These are phyloP conservation scores for Cyaniris semiargus DNA, from an alignment of 2,888 invertebrate genomes.

Conservation along the genomic window DNA sequence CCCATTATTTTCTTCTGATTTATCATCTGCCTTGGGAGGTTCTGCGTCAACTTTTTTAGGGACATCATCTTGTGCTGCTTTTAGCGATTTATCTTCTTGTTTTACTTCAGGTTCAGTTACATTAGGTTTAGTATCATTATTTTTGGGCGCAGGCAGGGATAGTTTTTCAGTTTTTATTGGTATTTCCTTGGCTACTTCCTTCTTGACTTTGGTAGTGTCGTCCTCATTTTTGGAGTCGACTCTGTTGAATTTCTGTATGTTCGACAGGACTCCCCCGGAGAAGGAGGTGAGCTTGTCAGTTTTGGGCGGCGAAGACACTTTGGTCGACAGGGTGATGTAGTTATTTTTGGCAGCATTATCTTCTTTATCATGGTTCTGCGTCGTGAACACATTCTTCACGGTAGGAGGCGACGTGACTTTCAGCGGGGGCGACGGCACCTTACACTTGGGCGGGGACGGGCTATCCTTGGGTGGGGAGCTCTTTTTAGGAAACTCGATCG, in stretches of 20 bases:
- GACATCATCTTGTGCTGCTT: neutral
- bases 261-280: constrained; percentile 29
- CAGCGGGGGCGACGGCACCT: constrained; percentile 37
- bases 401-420: constrained; percentile 34
- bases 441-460: constrained; percentile 34
- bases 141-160: constrained; percentile 44
- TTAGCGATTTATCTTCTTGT: constrained; percentile 32
- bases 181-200: constrained; percentile 51
- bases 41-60: constrained; percentile 35
- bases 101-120: constrained; percentile 37
- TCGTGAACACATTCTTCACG: neutral
- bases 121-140: constrained; percentile 36
- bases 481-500: constrained; percentile 32
- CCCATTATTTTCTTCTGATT: constrained; percentile 63
- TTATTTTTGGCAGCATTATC: constrained; percentile 40
- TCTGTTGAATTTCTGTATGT: constrained; percentile 44
- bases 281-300: constrained; percentile 32
- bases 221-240: constrained; percentile 45
- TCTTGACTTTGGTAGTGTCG: constrained; percentile 43
- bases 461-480: constrained; percentile 37
- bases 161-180: constrained; percentile 50
- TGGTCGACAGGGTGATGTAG: constrained; percentile 7
- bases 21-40: constrained; percentile 38
- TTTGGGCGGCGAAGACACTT: constrained; percentile 37
- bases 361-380: constrained; percentile 34